phyloP scores from a whole-genome alignment of 1,140 invertebrate species.

The Calliphora vicina region DNA sequence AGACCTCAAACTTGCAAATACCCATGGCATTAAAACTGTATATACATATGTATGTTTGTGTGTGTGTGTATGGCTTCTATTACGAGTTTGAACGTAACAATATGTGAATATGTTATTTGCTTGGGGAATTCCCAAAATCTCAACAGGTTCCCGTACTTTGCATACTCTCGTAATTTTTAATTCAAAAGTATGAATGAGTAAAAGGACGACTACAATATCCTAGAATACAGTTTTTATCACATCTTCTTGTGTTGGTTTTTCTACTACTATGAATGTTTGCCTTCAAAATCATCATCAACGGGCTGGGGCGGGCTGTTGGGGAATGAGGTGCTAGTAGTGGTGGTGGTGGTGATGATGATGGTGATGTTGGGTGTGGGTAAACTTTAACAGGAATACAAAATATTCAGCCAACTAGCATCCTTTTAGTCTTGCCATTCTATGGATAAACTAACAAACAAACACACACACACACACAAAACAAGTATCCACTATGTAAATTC shows the following conservation, averaged over 20 bases:
- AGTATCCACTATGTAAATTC: not conserved
- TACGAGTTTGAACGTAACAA: constrained; percentile 48
- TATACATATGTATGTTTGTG: not conserved
- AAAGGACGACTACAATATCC: not conserved
- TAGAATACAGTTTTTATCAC: not conserved
- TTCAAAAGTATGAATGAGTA: constrained; percentile 41
- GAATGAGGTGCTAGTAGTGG: too few relatives aligned
- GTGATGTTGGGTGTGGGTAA: not conserved
- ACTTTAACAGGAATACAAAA: not conserved
- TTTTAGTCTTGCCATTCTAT: not conserved
- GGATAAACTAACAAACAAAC: not conserved
- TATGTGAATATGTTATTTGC: constrained; percentile 64
- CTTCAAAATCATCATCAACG: not conserved
- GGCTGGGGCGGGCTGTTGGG: not conserved
- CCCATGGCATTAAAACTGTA: not conserved
- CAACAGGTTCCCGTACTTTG: constrained; percentile 64
- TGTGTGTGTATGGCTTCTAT: not conserved
- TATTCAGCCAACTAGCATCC: not conserved
- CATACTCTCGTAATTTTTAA: constrained; percentile 61
- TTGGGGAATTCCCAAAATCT: constrained; percentile 63
- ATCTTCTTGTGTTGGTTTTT: not conserved
- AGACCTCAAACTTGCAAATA: not conserved
- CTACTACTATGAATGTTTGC: too few relatives aligned
- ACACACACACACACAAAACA: not conserved
- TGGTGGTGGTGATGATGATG: too few relatives aligned